Conservation (phyloP, 1,140 invertebrate genomes). For the Tetragnatha versicolor region DNA sequence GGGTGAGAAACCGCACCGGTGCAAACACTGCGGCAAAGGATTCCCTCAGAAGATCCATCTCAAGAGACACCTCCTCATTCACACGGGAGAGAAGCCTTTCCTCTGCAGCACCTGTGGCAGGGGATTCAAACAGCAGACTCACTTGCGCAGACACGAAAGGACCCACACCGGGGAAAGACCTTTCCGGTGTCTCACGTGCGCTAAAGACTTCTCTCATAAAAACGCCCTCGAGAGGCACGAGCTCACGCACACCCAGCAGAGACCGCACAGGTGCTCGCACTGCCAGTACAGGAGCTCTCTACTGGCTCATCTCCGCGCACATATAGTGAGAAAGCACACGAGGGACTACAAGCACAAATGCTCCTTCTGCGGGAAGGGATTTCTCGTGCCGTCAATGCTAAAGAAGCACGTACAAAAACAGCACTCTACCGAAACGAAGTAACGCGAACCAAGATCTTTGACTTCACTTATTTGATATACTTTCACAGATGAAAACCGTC, state of each 20-base stretch:
- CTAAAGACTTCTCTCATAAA: neutral
- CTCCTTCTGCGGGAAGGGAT: neutral
- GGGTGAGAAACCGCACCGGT: constrained; percentile 68
- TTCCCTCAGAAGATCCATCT: constrained; percentile 62
- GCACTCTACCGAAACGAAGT: no score
- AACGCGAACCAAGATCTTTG: no score
- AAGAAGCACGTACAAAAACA: neutral
- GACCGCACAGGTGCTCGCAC: constrained; percentile 87
- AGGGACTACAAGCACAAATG: constrained; percentile 71
- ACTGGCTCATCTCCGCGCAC: constrained; percentile 85
- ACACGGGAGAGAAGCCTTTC: constrained; percentile 64
- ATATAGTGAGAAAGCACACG: constrained; percentile 86
- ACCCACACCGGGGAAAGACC: constrained; percentile 24
- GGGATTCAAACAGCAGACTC: constrained; percentile 32
- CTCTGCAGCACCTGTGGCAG: constrained; percentile 63
- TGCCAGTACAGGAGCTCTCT: constrained; percentile 90
- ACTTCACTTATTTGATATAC: no score
- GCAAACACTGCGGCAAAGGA: constrained; percentile 68
- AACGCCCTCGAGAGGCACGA: constrained; percentile 70
- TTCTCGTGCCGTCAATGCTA: neutral
- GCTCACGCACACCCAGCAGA: constrained; percentile 84
- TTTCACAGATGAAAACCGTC: no score
- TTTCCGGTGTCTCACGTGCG: neutral
- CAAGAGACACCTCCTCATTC: constrained; percentile 59
- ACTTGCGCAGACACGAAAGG: constrained; percentile 18